Base-by-base conservation (phyloP, 2,113 vertebrate genomes). In the Ranitomeya imitator region DNA sequence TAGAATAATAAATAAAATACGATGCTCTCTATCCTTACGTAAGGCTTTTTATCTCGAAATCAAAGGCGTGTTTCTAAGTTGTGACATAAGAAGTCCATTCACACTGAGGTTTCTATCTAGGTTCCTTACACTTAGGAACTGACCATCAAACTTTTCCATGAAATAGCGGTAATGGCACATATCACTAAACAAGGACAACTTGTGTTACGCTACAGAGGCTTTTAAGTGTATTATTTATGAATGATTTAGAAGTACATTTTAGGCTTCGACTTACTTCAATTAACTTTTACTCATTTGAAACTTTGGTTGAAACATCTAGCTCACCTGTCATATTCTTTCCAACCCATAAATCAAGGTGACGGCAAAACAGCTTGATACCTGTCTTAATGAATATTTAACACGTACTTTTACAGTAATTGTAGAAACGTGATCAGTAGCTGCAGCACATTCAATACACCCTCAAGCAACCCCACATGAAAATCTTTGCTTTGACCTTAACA, bases 361-460 rank as follows among this genome's bases (percentile, higher is more conserved):
- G 31, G 80, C 3, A 45, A 21, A 6, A 77, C 83, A 83, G 21
- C 83, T 78, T 89, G 23, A 67, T 55, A 4, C 82, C 65, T 57
- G 7, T 37, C 67, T 11, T 57, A 71, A 90, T 83, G 23, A 65
- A 78, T 81, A 90, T 90, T 88, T 91, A 85, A 90, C 61, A 81
- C 71, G 9, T 69, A 90, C 8, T 65, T 90, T 89, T 89, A 83
- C 9, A 88, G 87, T 79, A 37, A 85, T 12, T 89, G 74, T 78
- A 91, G 84, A 91, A 91, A 92, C 23, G 2, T 81, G 89, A 91
- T 88, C 88, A 65, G 52, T 90, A 86, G 63, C 4, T 86, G 80
- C 67, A 69, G 19, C 79, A 76, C 67, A 88, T 69, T 83, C 79
- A 81, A 88, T 83, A 83, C 45, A 83, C 67, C 52, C 86, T 83